phyloP scores from a whole-genome alignment of 2,113 vertebrate species.

The Grantiella picta region DNA sequence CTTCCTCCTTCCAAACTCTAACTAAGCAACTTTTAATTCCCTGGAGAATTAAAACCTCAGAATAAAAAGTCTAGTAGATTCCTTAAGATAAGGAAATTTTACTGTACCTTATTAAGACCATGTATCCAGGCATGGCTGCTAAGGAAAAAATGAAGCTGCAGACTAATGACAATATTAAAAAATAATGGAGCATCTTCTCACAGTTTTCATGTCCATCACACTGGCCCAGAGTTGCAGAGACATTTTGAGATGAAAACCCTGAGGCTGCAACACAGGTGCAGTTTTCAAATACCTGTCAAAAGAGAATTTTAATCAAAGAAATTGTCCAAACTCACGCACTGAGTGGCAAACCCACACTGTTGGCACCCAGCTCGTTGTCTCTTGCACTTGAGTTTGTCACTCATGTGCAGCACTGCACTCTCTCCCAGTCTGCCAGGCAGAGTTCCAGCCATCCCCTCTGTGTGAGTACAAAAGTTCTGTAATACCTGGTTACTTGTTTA shows the following conservation, averaged over 20 bases:
- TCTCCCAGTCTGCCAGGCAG: not conserved
- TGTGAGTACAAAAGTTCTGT: not conserved
- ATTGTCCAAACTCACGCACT: not conserved
- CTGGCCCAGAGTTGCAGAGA: constrained; percentile 72
- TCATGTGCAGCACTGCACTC: not conserved
- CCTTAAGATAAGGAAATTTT: not conserved
- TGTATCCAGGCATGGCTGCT: constrained; percentile 78
- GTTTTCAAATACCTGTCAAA: constrained; percentile 73
- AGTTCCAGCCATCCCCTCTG: not conserved
- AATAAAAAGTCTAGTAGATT: not conserved
- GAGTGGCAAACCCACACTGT: rapidly evolving
- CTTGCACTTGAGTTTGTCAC: not conserved
- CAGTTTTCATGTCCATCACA: constrained; percentile 68
- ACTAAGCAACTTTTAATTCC: not conserved
- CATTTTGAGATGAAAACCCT: constrained; percentile 49
- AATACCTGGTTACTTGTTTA: not conserved
- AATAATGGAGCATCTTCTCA: constrained; percentile 73
- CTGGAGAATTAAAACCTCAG: not conserved
- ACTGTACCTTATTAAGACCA: constrained; percentile 80
- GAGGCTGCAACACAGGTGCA: constrained; percentile 73
- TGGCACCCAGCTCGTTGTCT: not conserved
- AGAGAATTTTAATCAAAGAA: not conserved
- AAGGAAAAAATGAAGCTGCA: constrained; percentile 75
- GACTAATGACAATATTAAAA: constrained; percentile 65
- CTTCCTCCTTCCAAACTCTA: not conserved